phyloP scores from a whole-genome alignment of 2,113 vertebrate species.

The Clupea harengus region DNA sequence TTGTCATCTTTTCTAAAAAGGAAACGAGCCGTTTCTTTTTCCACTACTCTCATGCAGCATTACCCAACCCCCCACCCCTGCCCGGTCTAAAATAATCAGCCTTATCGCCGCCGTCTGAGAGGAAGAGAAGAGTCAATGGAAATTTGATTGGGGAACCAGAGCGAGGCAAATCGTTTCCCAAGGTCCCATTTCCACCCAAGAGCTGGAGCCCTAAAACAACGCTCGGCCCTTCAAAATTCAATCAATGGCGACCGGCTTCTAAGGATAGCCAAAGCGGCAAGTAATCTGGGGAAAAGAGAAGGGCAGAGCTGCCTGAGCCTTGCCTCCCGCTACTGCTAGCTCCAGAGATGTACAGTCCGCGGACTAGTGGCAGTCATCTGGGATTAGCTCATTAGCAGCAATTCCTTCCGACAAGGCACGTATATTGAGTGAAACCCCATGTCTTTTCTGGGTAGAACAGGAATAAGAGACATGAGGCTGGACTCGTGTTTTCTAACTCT shows the following conservation, averaged over 20 bases:
- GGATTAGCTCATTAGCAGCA: background rate
- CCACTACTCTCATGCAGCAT: background rate
- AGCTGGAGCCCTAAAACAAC: constrained; percentile 46
- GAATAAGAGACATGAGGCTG: background rate
- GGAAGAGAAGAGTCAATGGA: constrained; percentile 13
- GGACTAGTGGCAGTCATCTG: background rate
- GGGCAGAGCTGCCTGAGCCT: background rate
- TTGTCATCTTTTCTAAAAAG: background rate
- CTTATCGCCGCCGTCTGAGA: background rate
- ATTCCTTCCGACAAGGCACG: background rate
- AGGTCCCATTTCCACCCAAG: constrained; percentile 51
- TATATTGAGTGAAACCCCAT: background rate
- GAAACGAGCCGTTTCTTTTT: background rate
- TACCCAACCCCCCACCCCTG: too few species aligned
- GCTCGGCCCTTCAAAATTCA: constrained; percentile 31
- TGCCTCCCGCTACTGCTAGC: background rate
- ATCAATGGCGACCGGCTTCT: constrained; percentile 40
- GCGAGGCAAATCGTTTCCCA: constrained; percentile 33
- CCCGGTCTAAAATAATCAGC: background rate
- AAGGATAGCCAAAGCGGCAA: background rate
- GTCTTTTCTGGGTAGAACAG: background rate
- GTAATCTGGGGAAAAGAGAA: background rate
- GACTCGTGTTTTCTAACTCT: background rate
- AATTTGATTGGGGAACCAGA: constrained; percentile 53
- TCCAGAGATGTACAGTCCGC: background rate